These are phyloP conservation scores for Mellilla xanthometata DNA, from an alignment of 2,888 invertebrate genomes.

Conservation along the genomic window DNA sequence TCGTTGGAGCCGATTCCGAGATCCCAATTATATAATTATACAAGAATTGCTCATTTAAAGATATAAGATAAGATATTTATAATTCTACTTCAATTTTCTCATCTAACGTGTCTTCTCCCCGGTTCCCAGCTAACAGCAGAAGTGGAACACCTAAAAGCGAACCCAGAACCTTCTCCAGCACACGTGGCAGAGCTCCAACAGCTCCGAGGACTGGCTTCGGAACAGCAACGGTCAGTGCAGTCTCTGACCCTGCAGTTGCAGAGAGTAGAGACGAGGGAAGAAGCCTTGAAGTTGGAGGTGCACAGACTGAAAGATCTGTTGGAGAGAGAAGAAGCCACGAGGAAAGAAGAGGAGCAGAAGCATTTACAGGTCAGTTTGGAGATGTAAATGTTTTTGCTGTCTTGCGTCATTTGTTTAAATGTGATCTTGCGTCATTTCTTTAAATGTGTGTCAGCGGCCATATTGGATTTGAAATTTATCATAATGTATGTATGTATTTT, in stretches of 20 bases:
- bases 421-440: no score
- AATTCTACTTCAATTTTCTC: no score
- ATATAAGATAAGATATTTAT: no score
- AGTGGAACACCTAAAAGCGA: slow-evolving; percentile 51
- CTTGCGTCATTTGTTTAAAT: no score
- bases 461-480: no score
- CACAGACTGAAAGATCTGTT: slow-evolving; percentile 71
- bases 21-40: no score
- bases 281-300: slow-evolving; percentile 67
- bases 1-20: no score
- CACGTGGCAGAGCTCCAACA: slow-evolving; percentile 67
- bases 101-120: no score
- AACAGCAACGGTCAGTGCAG: slow-evolving; percentile 83
- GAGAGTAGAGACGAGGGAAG: slow-evolving; percentile 73
- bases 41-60: no score
- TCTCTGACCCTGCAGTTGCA: slow-evolving; percentile 79
- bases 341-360: slow-evolving; percentile 61
- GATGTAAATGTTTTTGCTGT: no score
- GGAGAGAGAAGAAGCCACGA: slow-evolving; percentile 68
- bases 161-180: slow-evolving; percentile 49
- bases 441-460: no score
- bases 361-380: slow-evolving; percentile 55
- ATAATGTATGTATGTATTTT: no score
- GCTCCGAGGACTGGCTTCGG: slow-evolving; percentile 75
- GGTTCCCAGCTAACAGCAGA: slow-evolving; percentile 61